Conservation (phyloP, 2,888 invertebrate species). For the Melanchra persicariae region DNA sequence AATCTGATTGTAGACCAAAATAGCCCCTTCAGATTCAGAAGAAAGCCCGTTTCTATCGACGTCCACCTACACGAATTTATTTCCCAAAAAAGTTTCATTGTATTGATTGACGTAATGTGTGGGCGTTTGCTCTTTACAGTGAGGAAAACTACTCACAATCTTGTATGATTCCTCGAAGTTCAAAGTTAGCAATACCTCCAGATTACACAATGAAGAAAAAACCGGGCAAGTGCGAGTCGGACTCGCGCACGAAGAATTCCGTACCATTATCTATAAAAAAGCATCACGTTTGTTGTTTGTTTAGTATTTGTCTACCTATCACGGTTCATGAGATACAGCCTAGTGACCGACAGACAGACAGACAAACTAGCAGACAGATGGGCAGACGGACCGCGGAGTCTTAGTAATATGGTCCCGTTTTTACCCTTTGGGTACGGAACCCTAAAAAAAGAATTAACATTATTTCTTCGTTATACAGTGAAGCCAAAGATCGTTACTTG, state of each 20-base stretch:
- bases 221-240: no score
- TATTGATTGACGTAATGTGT: neutral
- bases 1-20: neutral
- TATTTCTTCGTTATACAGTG: conserved; percentile 7
- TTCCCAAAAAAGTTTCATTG: conserved; percentile 7
- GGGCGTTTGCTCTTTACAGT: neutral
- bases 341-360: no score
- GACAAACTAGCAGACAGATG: no score
- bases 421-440: no score
- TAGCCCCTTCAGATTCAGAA: neutral
- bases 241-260: no score
- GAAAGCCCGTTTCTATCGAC: neutral
- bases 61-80: neutral
- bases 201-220: neutral
- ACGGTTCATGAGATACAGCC: no score
- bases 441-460: neutral
- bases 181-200: conserved; percentile 10
- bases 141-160: neutral
- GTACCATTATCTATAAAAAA: no score
- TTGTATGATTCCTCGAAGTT: conserved; percentile 6
- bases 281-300: no score
- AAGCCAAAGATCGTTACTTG: neutral
- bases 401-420: no score
- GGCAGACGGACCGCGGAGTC: no score
- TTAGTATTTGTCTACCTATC: no score